Conservation (phyloP, 2,888 invertebrate genomes). For the Magallana nippona region DNA sequence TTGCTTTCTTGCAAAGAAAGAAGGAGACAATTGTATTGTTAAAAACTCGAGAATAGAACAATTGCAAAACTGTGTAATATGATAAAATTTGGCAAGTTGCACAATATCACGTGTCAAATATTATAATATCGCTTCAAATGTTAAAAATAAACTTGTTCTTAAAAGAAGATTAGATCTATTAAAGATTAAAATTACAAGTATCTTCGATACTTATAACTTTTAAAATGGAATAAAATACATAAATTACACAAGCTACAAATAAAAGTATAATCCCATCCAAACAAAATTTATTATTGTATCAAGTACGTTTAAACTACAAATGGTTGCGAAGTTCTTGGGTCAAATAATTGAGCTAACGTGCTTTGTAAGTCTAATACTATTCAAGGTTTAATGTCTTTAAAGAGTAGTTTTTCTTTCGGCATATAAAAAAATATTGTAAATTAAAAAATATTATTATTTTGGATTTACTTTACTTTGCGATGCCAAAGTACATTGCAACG, state of each 20-base stretch:
- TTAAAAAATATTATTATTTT: too few relatives aligned
- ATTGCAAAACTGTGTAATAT: background rate
- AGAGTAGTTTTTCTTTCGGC: too few relatives aligned
- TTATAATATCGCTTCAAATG: background rate
- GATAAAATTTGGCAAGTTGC: constrained; percentile 5
- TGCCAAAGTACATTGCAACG: too few relatives aligned
- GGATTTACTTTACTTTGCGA: too few relatives aligned
- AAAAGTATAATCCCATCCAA: background rate
- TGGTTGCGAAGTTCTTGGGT: background rate
- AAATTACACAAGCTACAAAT: background rate
- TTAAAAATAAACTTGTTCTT: background rate
- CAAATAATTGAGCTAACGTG: too few relatives aligned
- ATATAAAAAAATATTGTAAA: too few relatives aligned
- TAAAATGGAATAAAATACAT: background rate
- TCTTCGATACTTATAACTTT: background rate
- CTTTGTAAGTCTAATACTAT: too few relatives aligned
- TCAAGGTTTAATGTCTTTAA: too few relatives aligned
- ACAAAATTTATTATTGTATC: background rate
- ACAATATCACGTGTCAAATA: background rate
- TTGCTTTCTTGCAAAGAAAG: too few relatives aligned
- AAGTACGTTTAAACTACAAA: background rate
- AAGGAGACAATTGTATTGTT: background rate
- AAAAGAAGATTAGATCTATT: background rate
- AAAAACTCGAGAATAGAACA: background rate
- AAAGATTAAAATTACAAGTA: background rate